Base-by-base conservation (phyloP, 2,888 invertebrate genomes). In the Myopa testacea region DNA sequence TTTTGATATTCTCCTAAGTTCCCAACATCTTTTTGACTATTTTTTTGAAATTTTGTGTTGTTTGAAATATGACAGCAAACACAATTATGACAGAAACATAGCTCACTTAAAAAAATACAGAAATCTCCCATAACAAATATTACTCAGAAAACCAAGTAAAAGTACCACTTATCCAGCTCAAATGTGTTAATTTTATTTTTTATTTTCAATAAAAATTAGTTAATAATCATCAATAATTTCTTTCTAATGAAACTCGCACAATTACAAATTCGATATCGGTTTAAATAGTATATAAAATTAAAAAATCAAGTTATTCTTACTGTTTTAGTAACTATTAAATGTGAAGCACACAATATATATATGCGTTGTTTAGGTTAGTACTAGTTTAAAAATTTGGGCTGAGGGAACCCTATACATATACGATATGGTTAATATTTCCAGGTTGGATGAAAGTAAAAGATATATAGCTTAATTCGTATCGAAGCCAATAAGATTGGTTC, bases 151-250 rank as follows among this genome's bases (percentile, higher is more conserved):
- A 26, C 26, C 26, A 50, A 69, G 69, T 12, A 4, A 16, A 70
- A 26, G 26, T 8, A 26, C 19, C 14, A 16, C 16, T 65, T 40
- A 26, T 75, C 60, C 37, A 69, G 75, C 62, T 75, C 68, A 69
- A 75, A 75, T 75, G 75, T 68, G 75, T 75, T 75, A 75, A 6
- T 69, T 74, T 75, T 68, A 60, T 69, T 69, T 69, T 58, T 45
- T 40, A 19, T 75, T 75, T 75, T 38, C 19, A 45, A 40, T 68
- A 68, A 37, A 38, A 75, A 69, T 68, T 75, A 69, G 69, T 69
- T 75, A 60, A 75, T 60, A 26, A 40, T 65, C 50, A 50, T 69
- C 40, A 55, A 69, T 60, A 67, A 19, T 14, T 62, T 69, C 16
- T 75, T 14, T 34, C 40, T 26, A 60, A 45, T 62, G 60, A 75